Base-by-base conservation (phyloP, 35 echinoderm and acorn worm species). In the Diadema setosum region DNA sequence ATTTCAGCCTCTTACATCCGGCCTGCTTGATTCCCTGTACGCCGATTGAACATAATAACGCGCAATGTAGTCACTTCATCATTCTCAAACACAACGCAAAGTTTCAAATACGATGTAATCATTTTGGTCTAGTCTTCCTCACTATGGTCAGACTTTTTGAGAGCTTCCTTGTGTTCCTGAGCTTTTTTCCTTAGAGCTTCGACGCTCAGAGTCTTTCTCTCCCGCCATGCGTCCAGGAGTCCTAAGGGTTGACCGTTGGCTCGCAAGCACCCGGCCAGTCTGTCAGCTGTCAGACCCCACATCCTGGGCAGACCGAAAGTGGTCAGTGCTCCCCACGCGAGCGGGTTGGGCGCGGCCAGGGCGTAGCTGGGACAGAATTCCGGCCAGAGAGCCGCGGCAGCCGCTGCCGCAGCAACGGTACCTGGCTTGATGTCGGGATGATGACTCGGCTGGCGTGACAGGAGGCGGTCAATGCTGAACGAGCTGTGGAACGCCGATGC, bases 191-290 rank as follows among this genome's bases (percentile, higher is more conserved):
- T 84, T 7, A 97, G 88, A 20, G 80, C 84, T 48, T 97, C 95
- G 4, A 97, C 95, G 46, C 95, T 97, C 80, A 97, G 48, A 15
- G 92, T 93, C 59, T 97, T 97, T 39, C 91, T 60, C 20, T 90
- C 88, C 36, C 81, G 58, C 58, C 82, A 83, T 7, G 81, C 49
- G 45, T 90, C 88, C 18, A 64, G 61, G 18, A 81, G 61, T 46
- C 60, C 57, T 5, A 70, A 15, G 5, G 27, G 37, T 3, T 70
- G 39, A 37, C 55, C 29, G 32, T 58, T 65, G 3, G 57, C 42
- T 11, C 42, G 32, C 7, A 78, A 36, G 43, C 60, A 65, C 18
- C 50, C 57, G 3, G 88, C 80, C 20, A 90, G 39, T 58, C 82
- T 58, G 37, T 82, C 58, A 2, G 82, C 81, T 2, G 81, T 73